Conservation (phyloP, 2,888 invertebrate genomes). For the Aspidiotus destructor region DNA sequence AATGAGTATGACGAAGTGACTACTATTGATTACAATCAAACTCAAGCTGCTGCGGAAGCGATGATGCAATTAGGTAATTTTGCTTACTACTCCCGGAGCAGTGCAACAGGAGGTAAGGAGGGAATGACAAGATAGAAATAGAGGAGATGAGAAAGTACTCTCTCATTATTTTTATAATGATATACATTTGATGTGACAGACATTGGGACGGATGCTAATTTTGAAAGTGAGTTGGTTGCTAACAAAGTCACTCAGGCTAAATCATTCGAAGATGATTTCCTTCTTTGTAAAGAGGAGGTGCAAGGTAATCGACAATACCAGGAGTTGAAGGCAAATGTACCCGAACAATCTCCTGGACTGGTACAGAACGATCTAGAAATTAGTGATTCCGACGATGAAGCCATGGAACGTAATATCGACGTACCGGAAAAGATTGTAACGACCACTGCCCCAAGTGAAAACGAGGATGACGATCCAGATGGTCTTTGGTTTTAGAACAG, state of each 20-base stretch:
- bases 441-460: conserved; percentile 34
- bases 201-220: background rate
- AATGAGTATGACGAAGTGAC: conserved; percentile 38
- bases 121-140: too few species aligned
- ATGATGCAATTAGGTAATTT: conserved; percentile 48
- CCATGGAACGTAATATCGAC: conserved; percentile 38
- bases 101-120: background rate
- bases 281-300: conserved; percentile 23
- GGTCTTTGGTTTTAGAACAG: conserved; percentile 49
- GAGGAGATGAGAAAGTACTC: too few species aligned
- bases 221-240: conserved; percentile 12
- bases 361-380: conserved; percentile 66
- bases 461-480: conserved; percentile 48
- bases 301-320: conserved; percentile 19
- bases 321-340: conserved; percentile 9
- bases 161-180: too few species aligned
- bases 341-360: conserved; percentile 38
- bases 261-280: conserved; percentile 23
- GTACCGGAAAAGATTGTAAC: conserved; percentile 38
- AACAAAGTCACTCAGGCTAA: conserved; percentile 7
- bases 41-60: conserved; percentile 44
- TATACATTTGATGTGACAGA: too few species aligned
- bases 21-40: conserved; percentile 49
- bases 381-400: conserved; percentile 66
- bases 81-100: conserved; percentile 49